Conservation (phyloP, 2,888 invertebrate species). For the Nycteola revayana region DNA sequence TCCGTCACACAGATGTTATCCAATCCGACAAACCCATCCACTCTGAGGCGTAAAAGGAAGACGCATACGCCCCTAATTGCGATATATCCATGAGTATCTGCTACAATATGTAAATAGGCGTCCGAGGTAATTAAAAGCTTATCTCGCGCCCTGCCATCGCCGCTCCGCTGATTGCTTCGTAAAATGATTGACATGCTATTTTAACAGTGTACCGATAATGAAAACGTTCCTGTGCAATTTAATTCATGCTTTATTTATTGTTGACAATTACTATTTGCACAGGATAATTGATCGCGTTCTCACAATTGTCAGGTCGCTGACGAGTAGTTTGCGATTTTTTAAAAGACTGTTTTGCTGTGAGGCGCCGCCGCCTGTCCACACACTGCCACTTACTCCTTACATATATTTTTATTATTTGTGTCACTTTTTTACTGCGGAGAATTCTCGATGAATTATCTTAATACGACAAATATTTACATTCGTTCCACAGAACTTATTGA, state of each 20-base stretch:
- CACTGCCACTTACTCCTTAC: slow-evolving; percentile 46
- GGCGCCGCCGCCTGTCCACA: slow-evolving; percentile 51
- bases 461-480: slow-evolving; percentile 68
- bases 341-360: slow-evolving; percentile 49
- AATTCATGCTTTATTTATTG: slow-evolving; percentile 71
- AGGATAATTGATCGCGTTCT: slow-evolving; percentile 80
- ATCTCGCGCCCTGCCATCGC: slow-evolving; percentile 69
- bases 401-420: slow-evolving; percentile 47
- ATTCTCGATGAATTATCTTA: slow-evolving; percentile 63
- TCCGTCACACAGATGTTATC: slow-evolving; percentile 71
- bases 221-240: slow-evolving; percentile 66
- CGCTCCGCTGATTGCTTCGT: slow-evolving; percentile 67
- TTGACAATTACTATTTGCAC: slow-evolving; percentile 77
- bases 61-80: slow-evolving; percentile 76
- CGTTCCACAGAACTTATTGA: slow-evolving; percentile 54
- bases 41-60: slow-evolving; percentile 70
- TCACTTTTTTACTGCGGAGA: slow-evolving; percentile 47
- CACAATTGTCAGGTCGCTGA: slow-evolving; percentile 76
- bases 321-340: slow-evolving; percentile 71
- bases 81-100: slow-evolving; percentile 72
- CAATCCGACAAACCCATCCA: slow-evolving; percentile 53
- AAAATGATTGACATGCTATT: slow-evolving; percentile 79
- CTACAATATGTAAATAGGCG: slow-evolving; percentile 79
- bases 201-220: slow-evolving; percentile 73
- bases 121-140: slow-evolving; percentile 79